Base-by-base conservation (phyloP, 2,797 vertebrate genomes). In the Sternotherus odoratus region DNA sequence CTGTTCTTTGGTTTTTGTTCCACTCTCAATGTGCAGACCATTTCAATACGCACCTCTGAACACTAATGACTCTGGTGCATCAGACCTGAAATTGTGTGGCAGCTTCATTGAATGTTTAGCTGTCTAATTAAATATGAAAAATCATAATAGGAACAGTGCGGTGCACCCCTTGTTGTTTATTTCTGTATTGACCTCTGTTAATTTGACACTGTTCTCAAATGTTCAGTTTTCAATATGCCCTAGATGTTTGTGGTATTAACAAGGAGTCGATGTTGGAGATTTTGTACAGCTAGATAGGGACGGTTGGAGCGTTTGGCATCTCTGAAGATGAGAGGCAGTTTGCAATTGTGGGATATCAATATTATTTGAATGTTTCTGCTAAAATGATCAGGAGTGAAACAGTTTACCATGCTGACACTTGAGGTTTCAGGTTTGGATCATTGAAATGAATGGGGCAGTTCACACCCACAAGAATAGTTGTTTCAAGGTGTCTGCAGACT, bases 101-200 rank as follows among this genome's bases (percentile, higher is more conserved):
- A 77, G 78, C 19, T 69, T 82, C 0, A 3, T 48, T 9, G 75
- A 5, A 23, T 33, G 19, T 49, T 49, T 49, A 30, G 5, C 0
- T 10, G 56, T 72, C 12, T 30, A 53, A 16, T 72, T 23, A 30
- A 82, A 1, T 23, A 1, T 0, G 21, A 5, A 12, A 16, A 36
- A 49, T 78, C 30, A 1, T 1, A 1, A 3, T 28, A 74, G 24
- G 24, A 28, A 28, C 39, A 13, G 8, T 46, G 26, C 2, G 5
- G 23, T 46, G 39, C 13, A 26, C 6, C 69, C 26, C 3, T 39
- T 12, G 23, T 26, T 72, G 23, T 46, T 75, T 75, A 46, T 75
- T 75, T 48, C 72, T 12, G 6, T 69, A 48, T 23, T 15, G 12
- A 46, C 39, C 26, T 17, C 43, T 46, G 10, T 75, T 30, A 30